Percentiles rank a stretch among this genome's conserved stretches.
Conservation (phyloP, 1,140 invertebrate species). For the Leptinotarsa lineolata region DNA sequence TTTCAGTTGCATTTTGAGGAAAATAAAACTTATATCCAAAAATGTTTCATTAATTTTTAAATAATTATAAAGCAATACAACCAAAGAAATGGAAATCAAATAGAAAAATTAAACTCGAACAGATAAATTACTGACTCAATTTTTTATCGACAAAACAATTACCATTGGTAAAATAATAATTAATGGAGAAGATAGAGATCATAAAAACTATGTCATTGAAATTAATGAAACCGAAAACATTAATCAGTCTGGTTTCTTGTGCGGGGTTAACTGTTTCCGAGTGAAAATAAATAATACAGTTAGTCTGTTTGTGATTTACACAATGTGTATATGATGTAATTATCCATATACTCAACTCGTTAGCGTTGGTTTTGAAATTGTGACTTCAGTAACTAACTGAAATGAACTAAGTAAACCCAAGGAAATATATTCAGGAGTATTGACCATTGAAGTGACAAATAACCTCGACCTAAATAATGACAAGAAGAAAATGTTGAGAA, state of each 20-base stretch:
- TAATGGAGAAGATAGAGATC: not conserved
- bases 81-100: no score
- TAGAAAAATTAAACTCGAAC: no score
- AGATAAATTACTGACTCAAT: no score
- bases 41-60: no score
- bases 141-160: no score
- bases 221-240: not conserved
- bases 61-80: no score
- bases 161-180: no score
- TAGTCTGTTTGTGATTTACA: slow-evolving; percentile 12
- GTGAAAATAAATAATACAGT: slow-evolving; percentile 21
- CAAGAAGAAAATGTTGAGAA: no score
- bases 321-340: slow-evolving; percentile 15
- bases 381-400: not conserved
- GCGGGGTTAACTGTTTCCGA: slow-evolving; percentile 7
- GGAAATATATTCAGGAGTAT: slow-evolving; percentile 15
- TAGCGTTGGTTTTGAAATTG: not conserved
- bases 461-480: not conserved
- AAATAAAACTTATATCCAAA: no score
- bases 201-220: not conserved
- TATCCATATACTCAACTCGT: slow-evolving; percentile 4
- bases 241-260: slow-evolving; percentile 2
- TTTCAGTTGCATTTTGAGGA: no score
- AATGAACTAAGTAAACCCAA: not conserved
- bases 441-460: not conserved